Evolutionary conservation across 1,140 invertebrate species (phyloP).

Genomic region (Meloidogyne chitwoodi): DNA sequence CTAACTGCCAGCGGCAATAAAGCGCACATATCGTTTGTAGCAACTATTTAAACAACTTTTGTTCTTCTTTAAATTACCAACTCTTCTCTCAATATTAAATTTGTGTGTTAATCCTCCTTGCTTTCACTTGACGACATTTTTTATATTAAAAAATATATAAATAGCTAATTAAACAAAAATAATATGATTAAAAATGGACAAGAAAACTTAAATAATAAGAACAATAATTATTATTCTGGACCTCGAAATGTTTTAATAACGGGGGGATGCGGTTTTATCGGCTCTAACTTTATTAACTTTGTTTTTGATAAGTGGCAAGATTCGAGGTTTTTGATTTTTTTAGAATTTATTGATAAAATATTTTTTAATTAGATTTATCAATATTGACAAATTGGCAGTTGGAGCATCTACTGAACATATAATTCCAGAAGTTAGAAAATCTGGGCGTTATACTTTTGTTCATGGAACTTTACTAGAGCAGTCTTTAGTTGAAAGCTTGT

Average conservation of each 20-base stretch:
- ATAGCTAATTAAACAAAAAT: neutral
- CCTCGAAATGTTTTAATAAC: conserved; percentile 19
- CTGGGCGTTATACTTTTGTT: conserved; percentile 49
- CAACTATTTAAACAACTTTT: neutral
- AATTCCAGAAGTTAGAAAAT: conserved; percentile 37
- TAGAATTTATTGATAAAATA: neutral
- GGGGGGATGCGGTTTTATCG: conserved; percentile 57
- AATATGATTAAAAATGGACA: neutral
- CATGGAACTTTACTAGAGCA: conserved; percentile 47
- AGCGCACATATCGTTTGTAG: neutral
- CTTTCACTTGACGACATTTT: neutral
- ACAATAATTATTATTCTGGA: neutral
- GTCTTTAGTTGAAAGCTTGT: conserved; percentile 29
- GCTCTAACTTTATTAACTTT: conserved; percentile 58
- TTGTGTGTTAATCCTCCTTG: neutral
- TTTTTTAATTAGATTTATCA: conserved; percentile 42
- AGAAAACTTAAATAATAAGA: neutral
- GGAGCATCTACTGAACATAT: conserved; percentile 49
- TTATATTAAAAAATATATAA: neutral
- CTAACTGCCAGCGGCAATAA: neutral
- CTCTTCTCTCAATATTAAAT: neutral
- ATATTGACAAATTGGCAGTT: conserved; percentile 54
- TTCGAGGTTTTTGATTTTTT: conserved; percentile 34
- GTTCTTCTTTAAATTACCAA: neutral
- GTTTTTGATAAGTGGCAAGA: conserved; percentile 51